Evolutionary conservation across 2,888 invertebrate genomes (phyloP), one percentile per base, ranked within the genome.

Genomic region (Lasiommata megera): DNA sequence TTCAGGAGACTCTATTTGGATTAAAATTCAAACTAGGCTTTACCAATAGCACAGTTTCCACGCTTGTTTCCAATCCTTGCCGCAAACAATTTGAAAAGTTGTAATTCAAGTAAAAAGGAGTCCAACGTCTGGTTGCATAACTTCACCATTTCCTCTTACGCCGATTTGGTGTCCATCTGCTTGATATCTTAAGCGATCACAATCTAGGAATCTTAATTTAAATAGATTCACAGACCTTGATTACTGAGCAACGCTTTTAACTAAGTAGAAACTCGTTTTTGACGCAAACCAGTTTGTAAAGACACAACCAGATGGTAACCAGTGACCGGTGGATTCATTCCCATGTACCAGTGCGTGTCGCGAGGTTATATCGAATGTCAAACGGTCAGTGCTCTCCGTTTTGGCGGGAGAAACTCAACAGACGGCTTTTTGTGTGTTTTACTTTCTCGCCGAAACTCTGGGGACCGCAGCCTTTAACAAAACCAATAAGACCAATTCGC

Each of bases 351-450:
- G 56, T 51, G 57, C 47, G 56, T 56, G 56, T 56, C 56, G 44
- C 41, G 54, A 55, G 56, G 56, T 51, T 46, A 29, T 60, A 81
- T 80, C 77, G 83, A 84, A 84, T 88, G 88, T 89, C 88, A 88
- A 83, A 81, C 82, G 89, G 88, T 82, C 88, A 86, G 47, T 80
- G 87, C 80, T 75, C 85, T 80, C 76, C 44, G 79, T 83, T 89
- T 89, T 87, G 89, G 88, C 88, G 88, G 88, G 88, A 86, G 88
- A 88, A 88, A 89, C 89, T 84, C 68, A 82, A 74, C 76, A 62
- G 74, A 72, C 80, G 65, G 78, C 80, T 84, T 84, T 88, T 89
- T 86, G 82, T 88, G 80, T 85, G 79, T 85, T 85, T 88, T 88
- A 88, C 89, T 89, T 89, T 89, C 89, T 85, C 87, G 77, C 58